phyloP scores from a whole-genome alignment of 2,797 vertebrate genomes.

The Hippocampus kuda region DNA sequence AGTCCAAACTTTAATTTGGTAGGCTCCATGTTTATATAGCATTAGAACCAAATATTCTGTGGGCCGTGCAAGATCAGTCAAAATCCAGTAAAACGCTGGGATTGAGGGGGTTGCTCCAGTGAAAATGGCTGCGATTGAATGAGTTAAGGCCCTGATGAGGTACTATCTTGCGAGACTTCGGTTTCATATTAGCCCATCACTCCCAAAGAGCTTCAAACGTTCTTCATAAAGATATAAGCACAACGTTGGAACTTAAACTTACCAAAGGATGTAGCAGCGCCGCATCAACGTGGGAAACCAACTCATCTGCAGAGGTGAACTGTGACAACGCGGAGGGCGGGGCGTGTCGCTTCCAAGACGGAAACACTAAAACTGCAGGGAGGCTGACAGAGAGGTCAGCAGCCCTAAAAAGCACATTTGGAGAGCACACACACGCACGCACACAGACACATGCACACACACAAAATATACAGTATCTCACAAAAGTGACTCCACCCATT shows the following conservation, averaged over 20 bases:
- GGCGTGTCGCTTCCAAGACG: conserved; percentile 42
- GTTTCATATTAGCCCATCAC: background rate
- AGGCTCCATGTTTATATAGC: no score
- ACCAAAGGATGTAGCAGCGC: conserved; percentile 74
- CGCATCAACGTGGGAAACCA: conserved; percentile 59
- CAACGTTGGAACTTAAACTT: conserved; percentile 40
- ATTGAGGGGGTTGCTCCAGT: no score
- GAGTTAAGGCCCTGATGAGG: no score
- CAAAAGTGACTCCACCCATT: background rate
- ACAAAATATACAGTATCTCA: background rate
- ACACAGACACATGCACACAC: background rate
- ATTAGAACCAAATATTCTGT: no score
- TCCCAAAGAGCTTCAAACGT: background rate
- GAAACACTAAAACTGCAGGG: conserved; percentile 73
- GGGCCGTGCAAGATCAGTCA: no score
- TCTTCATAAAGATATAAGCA: background rate
- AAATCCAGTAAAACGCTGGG: no score
- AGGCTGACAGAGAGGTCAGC: conserved; percentile 57
- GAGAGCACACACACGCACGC: background rate
- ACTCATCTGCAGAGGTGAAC: conserved; percentile 37
- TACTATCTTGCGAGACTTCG: background rate
- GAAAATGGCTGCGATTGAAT: no score
- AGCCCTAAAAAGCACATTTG: conserved; percentile 58
- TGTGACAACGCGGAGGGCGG: conserved; percentile 49
- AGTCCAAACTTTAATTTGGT: no score